Conservation (phyloP, 2,888 invertebrate species). For the Pandemis cinnamomeana region DNA sequence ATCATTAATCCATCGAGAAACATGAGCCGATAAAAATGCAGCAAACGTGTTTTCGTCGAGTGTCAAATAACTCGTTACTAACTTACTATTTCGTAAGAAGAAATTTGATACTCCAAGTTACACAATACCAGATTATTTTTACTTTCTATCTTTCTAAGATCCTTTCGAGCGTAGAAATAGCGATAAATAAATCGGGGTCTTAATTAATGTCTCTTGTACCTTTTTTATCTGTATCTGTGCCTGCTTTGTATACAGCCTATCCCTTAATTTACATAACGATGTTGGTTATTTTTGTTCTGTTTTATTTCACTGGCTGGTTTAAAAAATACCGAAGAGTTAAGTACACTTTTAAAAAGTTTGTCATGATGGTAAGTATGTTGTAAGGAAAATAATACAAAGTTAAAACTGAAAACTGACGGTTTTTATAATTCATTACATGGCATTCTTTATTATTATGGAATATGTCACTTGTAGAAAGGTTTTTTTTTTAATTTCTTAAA, state of each 20-base stretch:
- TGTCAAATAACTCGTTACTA: slow-evolving; percentile 25
- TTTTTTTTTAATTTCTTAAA: too few relatives aligned
- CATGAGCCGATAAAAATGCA: slow-evolving; percentile 34
- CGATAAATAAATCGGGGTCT: slow-evolving; percentile 13
- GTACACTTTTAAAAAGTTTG: too few relatives aligned
- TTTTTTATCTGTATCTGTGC: slow-evolving; percentile 19
- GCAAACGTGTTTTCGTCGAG: slow-evolving; percentile 20
- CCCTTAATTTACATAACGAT: slow-evolving; percentile 31
- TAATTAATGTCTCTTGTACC: slow-evolving; percentile 33
- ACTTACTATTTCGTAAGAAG: slow-evolving; percentile 27
- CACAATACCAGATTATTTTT: slow-evolving; percentile 21
- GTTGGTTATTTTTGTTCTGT: background rate
- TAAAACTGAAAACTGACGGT: too few relatives aligned
- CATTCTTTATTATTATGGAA: too few relatives aligned
- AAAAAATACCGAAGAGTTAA: too few relatives aligned
- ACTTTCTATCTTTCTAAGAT: slow-evolving; percentile 6
- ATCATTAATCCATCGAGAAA: slow-evolving; percentile 23
- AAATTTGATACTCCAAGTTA: slow-evolving; percentile 29
- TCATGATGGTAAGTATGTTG: too few relatives aligned
- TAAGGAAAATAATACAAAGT: too few relatives aligned
- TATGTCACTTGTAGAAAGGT: too few relatives aligned
- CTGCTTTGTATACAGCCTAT: slow-evolving; percentile 13
- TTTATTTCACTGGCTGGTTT: background rate
- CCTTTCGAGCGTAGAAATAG: slow-evolving; percentile 14
- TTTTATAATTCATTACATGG: too few relatives aligned